These are phyloP conservation scores for Euzophera pinguis DNA, from an alignment of 2,888 invertebrate species.

Conservation along the genomic window DNA sequence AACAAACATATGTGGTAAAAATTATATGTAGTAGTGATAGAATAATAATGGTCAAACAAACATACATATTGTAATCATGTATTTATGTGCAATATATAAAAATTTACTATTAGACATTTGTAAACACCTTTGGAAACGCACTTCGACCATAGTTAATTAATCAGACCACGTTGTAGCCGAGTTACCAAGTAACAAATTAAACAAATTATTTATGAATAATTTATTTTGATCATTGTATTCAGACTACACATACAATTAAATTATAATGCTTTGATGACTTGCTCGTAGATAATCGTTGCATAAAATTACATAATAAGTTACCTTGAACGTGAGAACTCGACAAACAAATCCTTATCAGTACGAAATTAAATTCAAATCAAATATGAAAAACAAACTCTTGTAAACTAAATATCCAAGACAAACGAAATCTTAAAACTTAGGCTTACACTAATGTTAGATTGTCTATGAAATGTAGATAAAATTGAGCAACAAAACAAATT, in stretches of 20 bases:
- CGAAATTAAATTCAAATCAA: conserved; percentile 12
- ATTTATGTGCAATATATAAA: too few relatives aligned
- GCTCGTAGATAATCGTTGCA: not conserved
- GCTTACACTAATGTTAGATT: not conserved
- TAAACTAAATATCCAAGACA: not conserved
- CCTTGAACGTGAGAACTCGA: conserved; percentile 29
- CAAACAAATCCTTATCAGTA: conserved; percentile 28
- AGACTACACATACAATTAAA: not conserved
- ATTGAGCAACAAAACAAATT: too few relatives aligned
- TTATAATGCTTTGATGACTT: too few relatives aligned
- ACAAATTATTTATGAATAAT: not conserved
- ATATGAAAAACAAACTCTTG: not conserved
- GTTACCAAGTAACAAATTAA: not conserved
- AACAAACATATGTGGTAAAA: too few relatives aligned
- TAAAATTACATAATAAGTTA: conserved; percentile 40
- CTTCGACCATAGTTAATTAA: not conserved
- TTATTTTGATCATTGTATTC: not conserved
- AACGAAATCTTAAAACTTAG: not conserved
- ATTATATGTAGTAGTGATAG: too few relatives aligned
- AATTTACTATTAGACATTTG: not conserved
- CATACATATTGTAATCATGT: too few relatives aligned
- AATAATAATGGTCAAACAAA: too few relatives aligned
- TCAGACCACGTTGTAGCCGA: not conserved
- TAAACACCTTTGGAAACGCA: not conserved
- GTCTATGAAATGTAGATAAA: too few relatives aligned